Conservation (phyloP, 2,888 invertebrate species). For the Imbricaverruca yamaguchii region DNA sequence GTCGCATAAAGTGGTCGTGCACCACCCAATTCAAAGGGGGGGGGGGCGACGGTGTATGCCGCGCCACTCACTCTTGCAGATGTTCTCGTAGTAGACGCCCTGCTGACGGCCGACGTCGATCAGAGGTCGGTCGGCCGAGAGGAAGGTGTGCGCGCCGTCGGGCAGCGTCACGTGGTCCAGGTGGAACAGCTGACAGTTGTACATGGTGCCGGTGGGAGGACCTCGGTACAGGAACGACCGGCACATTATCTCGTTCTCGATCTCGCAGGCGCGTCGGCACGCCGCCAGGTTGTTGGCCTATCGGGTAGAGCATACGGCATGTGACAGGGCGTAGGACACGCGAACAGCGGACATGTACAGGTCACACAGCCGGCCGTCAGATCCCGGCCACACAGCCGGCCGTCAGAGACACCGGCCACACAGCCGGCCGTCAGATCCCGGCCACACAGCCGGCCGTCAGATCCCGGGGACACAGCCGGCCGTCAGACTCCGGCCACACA, state of each 20-base stretch:
- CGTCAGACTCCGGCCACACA: too few relatives aligned
- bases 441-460: too few relatives aligned
- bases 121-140: conserved; percentile 62
- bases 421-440: too few relatives aligned
- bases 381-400: too few relatives aligned
- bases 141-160: conserved; percentile 83
- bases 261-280: conserved; percentile 83
- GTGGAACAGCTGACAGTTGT: conserved; percentile 87
- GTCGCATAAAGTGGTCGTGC: too few relatives aligned
- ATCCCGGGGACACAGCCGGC: too few relatives aligned
- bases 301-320: neutral
- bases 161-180: conserved; percentile 85
- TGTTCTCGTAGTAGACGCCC: conserved; percentile 82
- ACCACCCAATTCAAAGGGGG: too few relatives aligned
- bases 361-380: too few relatives aligned
- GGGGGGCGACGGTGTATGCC: too few relatives aligned
- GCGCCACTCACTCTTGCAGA: conserved; percentile 72
- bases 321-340: too few relatives aligned
- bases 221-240: conserved; percentile 58
- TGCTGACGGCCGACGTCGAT: conserved; percentile 85
- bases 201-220: conserved; percentile 46
- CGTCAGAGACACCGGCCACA: too few relatives aligned
- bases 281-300: conserved; percentile 77
- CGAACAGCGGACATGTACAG: too few relatives aligned
- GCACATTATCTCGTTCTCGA: conserved; percentile 87